Percentiles rank a stretch among this genome's conserved stretches.
phyloP scores from a whole-genome alignment of 2,888 invertebrate species.

The Andrena trimmerana region DNA sequence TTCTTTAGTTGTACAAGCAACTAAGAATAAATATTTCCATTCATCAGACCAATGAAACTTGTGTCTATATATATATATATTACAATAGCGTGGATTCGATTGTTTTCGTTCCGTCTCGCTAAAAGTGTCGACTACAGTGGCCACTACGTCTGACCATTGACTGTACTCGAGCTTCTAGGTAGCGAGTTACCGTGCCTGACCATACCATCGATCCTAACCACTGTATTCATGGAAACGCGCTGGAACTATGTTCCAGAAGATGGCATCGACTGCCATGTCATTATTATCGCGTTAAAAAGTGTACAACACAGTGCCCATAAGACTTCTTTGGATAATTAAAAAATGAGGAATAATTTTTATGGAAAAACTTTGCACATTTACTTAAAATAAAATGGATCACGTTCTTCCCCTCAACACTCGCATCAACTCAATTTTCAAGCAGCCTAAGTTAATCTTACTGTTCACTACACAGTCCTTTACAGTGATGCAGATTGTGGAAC shows the following conservation, averaged over 20 bases:
- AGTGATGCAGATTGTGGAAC: slow-evolving; percentile 6
- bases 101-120: not conserved
- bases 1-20: too few relatives aligned
- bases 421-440: not conserved
- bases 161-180: not conserved
- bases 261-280: slow-evolving; percentile 20
- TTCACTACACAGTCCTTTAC: not conserved
- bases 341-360: not conserved
- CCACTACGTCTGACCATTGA: too few relatives aligned
- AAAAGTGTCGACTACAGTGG: slow-evolving; percentile 28
- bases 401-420: not conserved
- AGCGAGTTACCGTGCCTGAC: slow-evolving; percentile 21
- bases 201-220: slow-evolving; percentile 35
- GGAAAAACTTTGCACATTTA: not conserved
- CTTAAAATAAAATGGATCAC: not conserved
- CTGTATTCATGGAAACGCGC: slow-evolving; percentile 16
- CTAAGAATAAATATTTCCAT: too few relatives aligned
- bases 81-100: too few relatives aligned
- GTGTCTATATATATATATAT: too few relatives aligned
- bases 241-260: slow-evolving; percentile 16
- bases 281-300: not conserved
- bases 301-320: not conserved
- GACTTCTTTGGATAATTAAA: not conserved
- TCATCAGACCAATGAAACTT: too few relatives aligned
- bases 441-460: slow-evolving; percentile 5